Evolutionary conservation across 2,797 vertebrate species (phyloP), one percentile per base, ranked within the genome.

Genomic region (Phoxinus dragarum): DNA sequence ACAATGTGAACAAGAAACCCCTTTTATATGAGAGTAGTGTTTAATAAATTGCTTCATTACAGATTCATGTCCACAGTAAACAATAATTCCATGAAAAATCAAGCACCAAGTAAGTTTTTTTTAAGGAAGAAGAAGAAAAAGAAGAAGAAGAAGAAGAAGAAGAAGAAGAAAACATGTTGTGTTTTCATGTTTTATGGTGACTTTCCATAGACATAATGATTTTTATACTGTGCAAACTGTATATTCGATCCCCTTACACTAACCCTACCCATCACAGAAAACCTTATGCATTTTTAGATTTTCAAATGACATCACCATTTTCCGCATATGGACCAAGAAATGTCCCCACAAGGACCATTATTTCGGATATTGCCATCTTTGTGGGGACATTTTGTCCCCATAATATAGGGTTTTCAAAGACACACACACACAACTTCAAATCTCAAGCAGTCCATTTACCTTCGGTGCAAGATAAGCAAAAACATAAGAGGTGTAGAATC

Each of bases 21-120:
- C 52, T 47, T 73, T 59, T 71, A 56, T 69, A 71, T 42, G 67
- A 19, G 34, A 73, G 68, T 31, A 59, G 40, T 44, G 38, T 61
- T 61, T 82, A 72, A 72, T 82, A 82, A 82, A 73, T 82, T 83
- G 56, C 71, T 83, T 75, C 44, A 69, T 71, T 31, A 64, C 44
- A 79, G 23, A 54, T 56, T n/a, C 69, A 74, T 27, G 77, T 44
- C 40, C 27, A 52, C 17, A 16, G 49, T 84, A 61, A 71, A 79
- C 49, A 71, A n/a, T 64, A 47, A 82, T 68, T 49, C 61, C 40
- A 79, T 34, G 38, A 44, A 52, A 84, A 44, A 71, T 71, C 52
- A 31, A 67, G 36, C 61, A 71, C 38, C 36, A 14, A 27, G 68
- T 34, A 42, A 44, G 49, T 77, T 67, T 54, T 21, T 54, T 49